A percentile compares a stretch with the other conserved stretches of the same genome.
phyloP scores from a whole-genome alignment of 2,113 vertebrate genomes.

The Marmota flaviventris region DNA sequence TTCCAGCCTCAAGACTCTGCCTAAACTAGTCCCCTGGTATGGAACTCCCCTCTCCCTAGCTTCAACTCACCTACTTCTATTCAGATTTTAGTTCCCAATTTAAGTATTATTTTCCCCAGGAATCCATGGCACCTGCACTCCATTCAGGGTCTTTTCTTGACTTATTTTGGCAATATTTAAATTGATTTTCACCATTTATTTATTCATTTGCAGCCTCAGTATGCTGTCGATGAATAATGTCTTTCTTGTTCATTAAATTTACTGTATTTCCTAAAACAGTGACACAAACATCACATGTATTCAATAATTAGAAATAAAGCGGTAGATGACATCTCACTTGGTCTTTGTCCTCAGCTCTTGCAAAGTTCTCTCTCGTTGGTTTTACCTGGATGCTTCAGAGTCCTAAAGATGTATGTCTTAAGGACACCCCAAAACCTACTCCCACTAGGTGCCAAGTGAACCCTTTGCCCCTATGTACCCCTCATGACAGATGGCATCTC shows the following conservation, averaged over 20 bases:
- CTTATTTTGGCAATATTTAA: background rate
- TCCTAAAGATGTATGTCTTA: background rate
- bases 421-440: background rate
- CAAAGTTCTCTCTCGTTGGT: background rate
- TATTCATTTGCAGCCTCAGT: background rate
- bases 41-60: background rate
- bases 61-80: background rate
- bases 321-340: background rate
- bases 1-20: background rate
- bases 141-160: background rate
- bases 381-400: background rate
- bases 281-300: background rate
- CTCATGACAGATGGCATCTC: background rate
- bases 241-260: background rate
- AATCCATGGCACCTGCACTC: background rate
- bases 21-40: background rate
- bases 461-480: rapidly evolving
- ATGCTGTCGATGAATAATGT: background rate
- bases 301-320: background rate
- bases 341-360: background rate
- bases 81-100: background rate
- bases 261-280: background rate
- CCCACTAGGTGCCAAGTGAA: background rate
- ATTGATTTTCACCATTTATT: background rate
- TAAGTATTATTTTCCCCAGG: background rate